Conservation (phyloP, 1,140 invertebrate species). For the Lucilia sericata region DNA sequence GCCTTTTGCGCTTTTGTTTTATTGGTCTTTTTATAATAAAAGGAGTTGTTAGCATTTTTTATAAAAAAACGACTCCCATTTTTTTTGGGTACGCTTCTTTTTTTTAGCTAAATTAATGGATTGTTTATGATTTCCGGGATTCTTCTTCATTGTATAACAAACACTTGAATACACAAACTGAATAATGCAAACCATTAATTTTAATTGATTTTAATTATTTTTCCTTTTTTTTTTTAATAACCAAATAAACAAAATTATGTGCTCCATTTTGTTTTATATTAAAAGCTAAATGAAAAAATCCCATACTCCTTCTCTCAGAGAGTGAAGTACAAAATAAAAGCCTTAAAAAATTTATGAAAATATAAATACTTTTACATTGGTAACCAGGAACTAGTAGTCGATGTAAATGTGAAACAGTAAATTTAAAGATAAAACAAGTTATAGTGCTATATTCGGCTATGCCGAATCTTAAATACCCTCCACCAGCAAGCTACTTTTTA, state of each 20-base stretch:
- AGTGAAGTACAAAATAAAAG: neutral
- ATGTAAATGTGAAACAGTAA: neutral
- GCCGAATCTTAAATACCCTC: too few species aligned
- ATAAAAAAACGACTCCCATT: neutral
- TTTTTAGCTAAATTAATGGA: neutral
- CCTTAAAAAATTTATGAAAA: neutral
- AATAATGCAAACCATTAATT: slow-evolving; percentile 21
- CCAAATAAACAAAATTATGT: neutral
- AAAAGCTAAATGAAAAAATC: neutral
- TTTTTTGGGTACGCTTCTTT: neutral
- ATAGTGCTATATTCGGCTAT: too few species aligned
- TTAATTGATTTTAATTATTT: slow-evolving; percentile 22
- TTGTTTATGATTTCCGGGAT: slow-evolving; percentile 9
- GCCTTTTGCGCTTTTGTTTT: neutral
- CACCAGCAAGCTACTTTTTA: too few species aligned
- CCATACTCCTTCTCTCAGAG: neutral
- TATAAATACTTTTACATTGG: neutral
- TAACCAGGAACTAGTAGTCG: neutral
- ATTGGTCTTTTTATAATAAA: neutral
- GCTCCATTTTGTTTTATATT: slow-evolving; percentile 4
- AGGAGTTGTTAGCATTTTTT: neutral
- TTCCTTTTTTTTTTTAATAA: neutral
- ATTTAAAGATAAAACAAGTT: neutral
- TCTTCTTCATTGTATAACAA: neutral
- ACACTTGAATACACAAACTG: neutral